Evolutionary conservation across 2,888 invertebrate genomes (phyloP), one percentile per base, ranked within the genome.

Genomic region (Vanessa cardui): DNA sequence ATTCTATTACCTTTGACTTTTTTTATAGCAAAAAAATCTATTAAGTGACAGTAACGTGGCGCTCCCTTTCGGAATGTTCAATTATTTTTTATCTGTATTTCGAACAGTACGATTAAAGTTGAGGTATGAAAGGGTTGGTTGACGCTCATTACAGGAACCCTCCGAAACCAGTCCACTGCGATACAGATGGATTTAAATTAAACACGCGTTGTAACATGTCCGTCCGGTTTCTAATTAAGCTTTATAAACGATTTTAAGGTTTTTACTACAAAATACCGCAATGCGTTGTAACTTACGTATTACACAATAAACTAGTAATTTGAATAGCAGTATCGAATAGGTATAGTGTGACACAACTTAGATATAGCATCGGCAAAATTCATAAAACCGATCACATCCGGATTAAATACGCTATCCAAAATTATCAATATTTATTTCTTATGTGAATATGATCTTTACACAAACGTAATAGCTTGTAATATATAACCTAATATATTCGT

Each of bases 1-100:
- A 12, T 39, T 39, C 39, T 39, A 9, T 39, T 39, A 12, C 12
- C 12, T 39, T 39, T 39, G 39, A 39, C 3, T 12, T 12, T 39
- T 39, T 39, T 12, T 39, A 9, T n/a, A 39, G 12, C 12, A 12
- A 39, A 39, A 39, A 39, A 39, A 39, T 3, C 26, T 26, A 26
- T 26, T 26, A 39, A 1, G 39, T 12, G 12, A 12, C 39, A 39
- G 12, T 39, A 39, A 39, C 3, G 18, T 56, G 33, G 18, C 56
- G 7, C 8, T 39, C 56, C 33, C 18, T 8, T 5, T 12, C 18
- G 2, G 33, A n/a, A 18, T 18, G 33, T 20, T 39, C 12, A 33
- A 56, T 56, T 33, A 56, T 56, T 33, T 52, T 56, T 56, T 18
- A 56, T 33, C 56, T 56, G 18, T 56, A n/a, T 31, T 56, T 54